These are phyloP conservation scores for Apamea anceps DNA, from an alignment of 2,888 invertebrate species.

Conservation along the genomic window DNA sequence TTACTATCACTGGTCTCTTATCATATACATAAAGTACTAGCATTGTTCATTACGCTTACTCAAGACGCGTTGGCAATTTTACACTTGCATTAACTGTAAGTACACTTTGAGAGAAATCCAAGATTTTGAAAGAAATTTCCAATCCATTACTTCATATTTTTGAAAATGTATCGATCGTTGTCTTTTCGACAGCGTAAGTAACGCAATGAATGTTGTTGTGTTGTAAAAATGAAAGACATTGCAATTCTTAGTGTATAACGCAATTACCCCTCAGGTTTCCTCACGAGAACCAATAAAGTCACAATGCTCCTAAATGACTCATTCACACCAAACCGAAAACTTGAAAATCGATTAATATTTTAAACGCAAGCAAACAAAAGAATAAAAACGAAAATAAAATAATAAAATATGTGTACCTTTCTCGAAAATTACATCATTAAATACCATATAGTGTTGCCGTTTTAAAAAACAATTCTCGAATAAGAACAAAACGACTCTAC, in stretches of 20 bases:
- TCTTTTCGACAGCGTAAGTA: neutral
- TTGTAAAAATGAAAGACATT: neutral
- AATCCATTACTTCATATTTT: neutral
- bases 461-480: conserved; percentile 52
- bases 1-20: neutral
- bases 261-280: neutral
- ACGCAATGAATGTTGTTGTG: neutral
- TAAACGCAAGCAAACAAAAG: conserved; percentile 26
- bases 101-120: neutral
- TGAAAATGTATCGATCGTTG: no score
- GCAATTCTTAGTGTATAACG: neutral
- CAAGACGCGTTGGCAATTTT: neutral
- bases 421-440: conserved; percentile 62
- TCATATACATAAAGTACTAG: neutral
- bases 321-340: conserved; percentile 27
- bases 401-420: conserved; percentile 45
- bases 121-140: neutral
- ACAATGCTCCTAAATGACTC: conserved; percentile 32
- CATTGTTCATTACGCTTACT: neutral
- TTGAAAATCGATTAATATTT: conserved; percentile 26
- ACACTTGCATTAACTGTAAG: neutral
- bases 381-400: conserved; percentile 6
- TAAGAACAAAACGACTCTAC: conserved; percentile 42
- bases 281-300: neutral
- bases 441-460: conserved; percentile 49